Evolutionary conservation across 2,797 vertebrate species (phyloP).

Genomic region (Euthynnus affinis): DNA sequence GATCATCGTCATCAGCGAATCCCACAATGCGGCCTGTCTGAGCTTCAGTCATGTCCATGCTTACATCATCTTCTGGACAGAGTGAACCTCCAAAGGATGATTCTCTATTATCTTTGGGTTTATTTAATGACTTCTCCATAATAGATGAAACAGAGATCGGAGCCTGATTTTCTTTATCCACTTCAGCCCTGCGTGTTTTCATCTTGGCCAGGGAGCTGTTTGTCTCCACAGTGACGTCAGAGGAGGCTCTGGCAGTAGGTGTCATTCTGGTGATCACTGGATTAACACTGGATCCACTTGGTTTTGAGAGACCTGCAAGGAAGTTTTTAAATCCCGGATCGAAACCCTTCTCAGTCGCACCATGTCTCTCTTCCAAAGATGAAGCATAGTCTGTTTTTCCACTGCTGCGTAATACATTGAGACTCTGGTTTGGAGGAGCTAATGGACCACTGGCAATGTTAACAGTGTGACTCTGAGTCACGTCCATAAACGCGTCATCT

Average conservation of each 20-base stretch:
- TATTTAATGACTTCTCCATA: conserved; percentile 34
- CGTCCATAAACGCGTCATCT: conserved; percentile 90
- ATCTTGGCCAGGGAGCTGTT: conserved; percentile 21
- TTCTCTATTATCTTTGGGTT: conserved; percentile 34
- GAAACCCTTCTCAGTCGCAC: conserved; percentile 7
- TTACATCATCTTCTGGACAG: conserved; percentile 45
- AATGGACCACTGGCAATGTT: conserved; percentile 78
- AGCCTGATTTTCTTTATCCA: conserved; percentile 86
- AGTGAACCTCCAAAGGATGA: conserved; percentile 22
- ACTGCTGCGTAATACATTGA: not conserved
- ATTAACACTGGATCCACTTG: conserved; percentile 26
- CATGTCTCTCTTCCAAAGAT: conserved; percentile 50
- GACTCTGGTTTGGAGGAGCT: conserved; percentile 1
- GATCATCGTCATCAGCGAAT: conserved; percentile 44
- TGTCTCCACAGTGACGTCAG: conserved; percentile 27
- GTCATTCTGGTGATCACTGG: not conserved
- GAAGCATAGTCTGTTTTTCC: not conserved
- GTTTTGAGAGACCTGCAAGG: conserved; percentile 67
- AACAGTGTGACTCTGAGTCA: conserved; percentile 90
- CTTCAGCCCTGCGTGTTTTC: conserved; percentile 35
- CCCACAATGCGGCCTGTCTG: conserved; percentile 45
- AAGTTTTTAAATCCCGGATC: conserved; percentile 74
- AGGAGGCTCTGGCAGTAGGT: conserved; percentile 5
- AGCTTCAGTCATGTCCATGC: conserved; percentile 71
- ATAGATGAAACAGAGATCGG: conserved; percentile 55